Percentiles rank a stretch among this genome's conserved stretches.
Conservation (phyloP, 64 coral and sea anemone genomes). For the Porites australiensis region DNA sequence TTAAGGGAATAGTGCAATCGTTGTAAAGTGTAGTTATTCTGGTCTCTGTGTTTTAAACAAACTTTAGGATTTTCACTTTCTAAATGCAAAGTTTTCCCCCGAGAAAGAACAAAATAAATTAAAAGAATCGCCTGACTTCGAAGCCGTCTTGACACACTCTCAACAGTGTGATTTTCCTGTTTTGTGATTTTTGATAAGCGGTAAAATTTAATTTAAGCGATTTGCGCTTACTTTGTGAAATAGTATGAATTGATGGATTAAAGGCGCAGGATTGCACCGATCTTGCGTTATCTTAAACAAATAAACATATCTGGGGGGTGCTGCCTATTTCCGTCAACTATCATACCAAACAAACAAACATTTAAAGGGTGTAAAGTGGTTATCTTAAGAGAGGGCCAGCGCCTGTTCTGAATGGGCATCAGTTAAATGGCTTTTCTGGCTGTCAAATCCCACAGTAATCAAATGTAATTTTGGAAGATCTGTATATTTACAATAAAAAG, state of each 20-base stretch:
- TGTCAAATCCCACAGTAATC: neutral
- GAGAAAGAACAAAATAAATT: neutral
- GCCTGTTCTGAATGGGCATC: neutral
- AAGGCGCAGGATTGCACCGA: constrained; percentile 15
- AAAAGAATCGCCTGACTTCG: neutral
- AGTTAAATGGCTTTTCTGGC: neutral
- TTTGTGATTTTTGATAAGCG: neutral
- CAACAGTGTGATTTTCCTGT: neutral
- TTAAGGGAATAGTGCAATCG: neutral
- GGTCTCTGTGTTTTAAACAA: too few species aligned
- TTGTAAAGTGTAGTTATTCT: neutral
- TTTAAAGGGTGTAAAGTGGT: constrained; percentile 34
- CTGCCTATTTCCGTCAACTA: constrained; percentile 20
- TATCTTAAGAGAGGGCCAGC: constrained; percentile 16
- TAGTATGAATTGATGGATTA: neutral
- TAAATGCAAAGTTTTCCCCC: too few species aligned
- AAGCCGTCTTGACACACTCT: neutral
- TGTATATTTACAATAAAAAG: neutral
- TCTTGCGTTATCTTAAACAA: constrained; percentile 10
- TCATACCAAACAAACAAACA: constrained; percentile 45
- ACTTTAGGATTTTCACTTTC: too few species aligned
- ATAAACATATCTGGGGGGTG: constrained; percentile 6
- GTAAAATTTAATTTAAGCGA: neutral
- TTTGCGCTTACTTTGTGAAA: neutral
- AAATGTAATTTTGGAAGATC: neutral